Evolutionary conservation across 2,113 vertebrate species (phyloP).

Genomic region (Hemibagrus wyckioides): DNA sequence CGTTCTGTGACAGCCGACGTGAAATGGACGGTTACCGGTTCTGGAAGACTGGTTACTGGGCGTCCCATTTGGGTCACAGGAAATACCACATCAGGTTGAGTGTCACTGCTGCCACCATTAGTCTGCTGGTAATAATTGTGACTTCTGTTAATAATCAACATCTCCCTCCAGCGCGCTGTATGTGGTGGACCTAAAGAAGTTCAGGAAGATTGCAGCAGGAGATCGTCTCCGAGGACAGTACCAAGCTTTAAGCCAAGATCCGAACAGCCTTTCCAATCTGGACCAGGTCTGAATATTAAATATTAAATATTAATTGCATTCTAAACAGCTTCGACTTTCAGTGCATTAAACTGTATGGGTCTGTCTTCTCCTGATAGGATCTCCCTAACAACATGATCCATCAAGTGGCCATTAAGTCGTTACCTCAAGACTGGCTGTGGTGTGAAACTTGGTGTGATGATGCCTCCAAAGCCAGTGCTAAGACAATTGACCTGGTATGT

Average conservation of each 20-base stretch:
- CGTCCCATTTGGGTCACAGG: conserved; percentile 86
- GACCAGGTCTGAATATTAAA: conserved; percentile 81
- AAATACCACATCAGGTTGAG: conserved; percentile 95
- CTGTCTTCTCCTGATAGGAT: conserved; percentile 74
- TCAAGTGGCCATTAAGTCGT: conserved; percentile 94
- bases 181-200: conserved; percentile 94
- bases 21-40: conserved; percentile 99
- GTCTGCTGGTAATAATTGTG: not conserved
- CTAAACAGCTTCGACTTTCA: not conserved
- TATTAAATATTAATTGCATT: not conserved
- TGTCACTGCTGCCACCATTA: not conserved
- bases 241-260: conserved; percentile 93
- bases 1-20: conserved; percentile 92
- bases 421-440: conserved; percentile 98
- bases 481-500: conserved; percentile 94
- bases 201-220: conserved; percentile 92
- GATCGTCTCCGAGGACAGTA: conserved; percentile 94
- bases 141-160: not conserved
- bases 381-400: conserved; percentile 99
- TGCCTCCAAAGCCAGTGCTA: conserved; percentile 87
- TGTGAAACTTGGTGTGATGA: conserved; percentile 98
- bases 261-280: conserved; percentile 94
- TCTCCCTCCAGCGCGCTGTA: conserved; percentile 83
- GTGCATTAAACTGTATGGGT: not conserved
- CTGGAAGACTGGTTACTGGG: conserved; percentile 97